A percentile compares a stretch with the other conserved stretches of the same genome.
These are phyloP conservation scores for Ramphastos sulfuratus DNA, from an alignment of 2,113 vertebrate species.

Conservation along the genomic window DNA sequence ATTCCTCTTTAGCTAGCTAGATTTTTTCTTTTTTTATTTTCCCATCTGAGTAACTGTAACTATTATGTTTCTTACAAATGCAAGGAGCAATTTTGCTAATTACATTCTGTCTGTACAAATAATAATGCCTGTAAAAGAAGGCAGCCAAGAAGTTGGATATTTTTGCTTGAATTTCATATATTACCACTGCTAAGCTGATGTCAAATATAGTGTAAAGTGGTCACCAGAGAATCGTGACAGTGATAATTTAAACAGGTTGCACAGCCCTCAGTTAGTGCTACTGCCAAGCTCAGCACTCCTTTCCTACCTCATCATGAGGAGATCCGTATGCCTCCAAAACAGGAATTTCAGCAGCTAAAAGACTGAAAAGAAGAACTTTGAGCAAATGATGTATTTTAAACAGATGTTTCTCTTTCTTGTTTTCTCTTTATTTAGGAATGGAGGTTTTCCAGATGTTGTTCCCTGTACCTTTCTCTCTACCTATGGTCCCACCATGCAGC, in stretches of 20 bases:
- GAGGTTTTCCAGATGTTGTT: not conserved
- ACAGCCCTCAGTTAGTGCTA: not conserved
- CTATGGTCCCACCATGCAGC: not conserved
- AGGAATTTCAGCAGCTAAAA: not conserved
- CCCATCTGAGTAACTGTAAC: not conserved
- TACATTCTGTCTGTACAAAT: not conserved
- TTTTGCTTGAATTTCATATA: not conserved
- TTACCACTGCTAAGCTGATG: not conserved
- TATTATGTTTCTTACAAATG: not conserved
- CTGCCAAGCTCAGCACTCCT: not conserved
- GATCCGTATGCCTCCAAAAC: not conserved
- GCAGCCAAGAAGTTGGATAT: not conserved
- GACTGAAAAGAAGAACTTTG: not conserved
- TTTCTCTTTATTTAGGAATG: not conserved
- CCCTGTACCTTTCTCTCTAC: too few relatives aligned
- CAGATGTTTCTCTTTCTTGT: not conserved
- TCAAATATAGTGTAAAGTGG: not conserved
- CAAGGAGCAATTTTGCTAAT: constrained; percentile 27
- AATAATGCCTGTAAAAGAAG: not conserved
- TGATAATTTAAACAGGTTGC: not conserved
- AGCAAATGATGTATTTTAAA: not conserved
- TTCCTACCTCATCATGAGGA: not conserved
- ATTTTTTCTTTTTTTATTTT: not conserved
- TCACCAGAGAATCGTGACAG: not conserved
- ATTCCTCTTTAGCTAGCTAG: not conserved